Conservation (phyloP, 2,888 invertebrate genomes). For the Eristalinus sepulchralis region DNA sequence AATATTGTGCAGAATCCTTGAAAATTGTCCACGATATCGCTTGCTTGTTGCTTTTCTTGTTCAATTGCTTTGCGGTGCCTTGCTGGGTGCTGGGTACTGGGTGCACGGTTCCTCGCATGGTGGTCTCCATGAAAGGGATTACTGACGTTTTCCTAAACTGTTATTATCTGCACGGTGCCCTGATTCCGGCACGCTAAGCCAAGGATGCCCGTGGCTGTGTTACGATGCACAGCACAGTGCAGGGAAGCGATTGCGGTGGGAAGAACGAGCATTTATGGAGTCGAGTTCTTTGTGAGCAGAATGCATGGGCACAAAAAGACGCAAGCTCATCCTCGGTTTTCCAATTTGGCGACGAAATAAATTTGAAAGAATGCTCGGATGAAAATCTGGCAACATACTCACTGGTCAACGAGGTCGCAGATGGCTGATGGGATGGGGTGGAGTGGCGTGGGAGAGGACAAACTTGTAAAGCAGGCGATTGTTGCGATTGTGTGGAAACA, state of each 20-base stretch:
- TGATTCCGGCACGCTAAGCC: conserved; percentile 66
- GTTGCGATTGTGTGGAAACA: no score
- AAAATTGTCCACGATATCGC: conserved; percentile 61
- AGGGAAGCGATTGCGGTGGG: background rate
- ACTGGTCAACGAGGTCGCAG: background rate
- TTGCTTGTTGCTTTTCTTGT: conserved; percentile 29
- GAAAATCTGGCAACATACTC: conserved; percentile 21
- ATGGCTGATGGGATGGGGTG: background rate
- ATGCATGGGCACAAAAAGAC: background rate
- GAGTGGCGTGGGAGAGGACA: background rate
- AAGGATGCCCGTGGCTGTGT: conserved; percentile 50
- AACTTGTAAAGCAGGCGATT: background rate
- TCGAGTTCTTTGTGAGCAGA: background rate
- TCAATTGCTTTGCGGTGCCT: background rate
- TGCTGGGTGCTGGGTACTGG: background rate
- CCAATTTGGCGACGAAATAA: conserved; percentile 63
- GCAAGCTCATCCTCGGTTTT: conserved; percentile 10
- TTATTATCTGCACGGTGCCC: conserved; percentile 68
- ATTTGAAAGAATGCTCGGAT: conserved; percentile 59
- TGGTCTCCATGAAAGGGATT: conserved; percentile 62
- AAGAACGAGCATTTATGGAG: background rate
- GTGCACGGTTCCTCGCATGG: background rate
- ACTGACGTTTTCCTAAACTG: conserved; percentile 70
- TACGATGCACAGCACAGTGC: conserved; percentile 29
- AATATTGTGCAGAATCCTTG: conserved; percentile 69